Evolutionary conservation across 2,888 invertebrate genomes (phyloP).

Genomic region (Diaphora mendica): DNA sequence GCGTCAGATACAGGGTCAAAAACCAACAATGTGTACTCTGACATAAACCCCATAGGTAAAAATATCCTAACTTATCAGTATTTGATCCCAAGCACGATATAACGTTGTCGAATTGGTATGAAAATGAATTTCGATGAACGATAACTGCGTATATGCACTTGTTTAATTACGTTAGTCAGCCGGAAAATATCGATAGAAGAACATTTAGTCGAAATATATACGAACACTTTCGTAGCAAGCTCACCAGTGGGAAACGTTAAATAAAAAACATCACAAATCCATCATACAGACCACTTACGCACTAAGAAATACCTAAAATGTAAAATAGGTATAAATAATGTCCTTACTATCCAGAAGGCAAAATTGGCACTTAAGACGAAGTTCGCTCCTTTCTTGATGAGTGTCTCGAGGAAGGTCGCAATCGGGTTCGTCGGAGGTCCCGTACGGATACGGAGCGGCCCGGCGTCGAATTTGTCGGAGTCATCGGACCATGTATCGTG

Average conservation of each 20-base stretch:
- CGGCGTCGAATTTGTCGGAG: conserved; percentile 3
- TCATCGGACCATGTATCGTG: background rate
- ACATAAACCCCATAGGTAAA: conserved; percentile 42
- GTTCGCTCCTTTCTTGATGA: conserved; percentile 73
- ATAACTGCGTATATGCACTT: conserved; percentile 42
- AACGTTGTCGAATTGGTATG: conserved; percentile 59
- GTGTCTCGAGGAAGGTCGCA: conserved; percentile 62
- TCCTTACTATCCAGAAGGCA: conserved; percentile 86
- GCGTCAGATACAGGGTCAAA: conserved; percentile 38
- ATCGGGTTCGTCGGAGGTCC: conserved; percentile 39
- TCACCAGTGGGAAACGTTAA: conserved; percentile 58
- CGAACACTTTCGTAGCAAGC: conserved; percentile 65
- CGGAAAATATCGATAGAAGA: conserved; percentile 51
- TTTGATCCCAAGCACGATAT: conserved; percentile 86
- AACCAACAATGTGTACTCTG: conserved; percentile 19
- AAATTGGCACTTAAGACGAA: conserved; percentile 86
- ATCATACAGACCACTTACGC: conserved; percentile 81
- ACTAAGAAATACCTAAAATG: conserved; percentile 83
- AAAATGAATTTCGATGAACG: conserved; percentile 52
- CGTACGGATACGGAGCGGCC: conserved; percentile 35
- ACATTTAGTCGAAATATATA: conserved; percentile 51
- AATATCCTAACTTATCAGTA: conserved; percentile 78
- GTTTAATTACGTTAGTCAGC: conserved; percentile 54
- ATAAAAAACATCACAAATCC: conserved; percentile 68
- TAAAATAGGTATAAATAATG: conserved; percentile 84